A percentile compares a stretch with the other conserved stretches of the same genome.
phyloP scores from a whole-genome alignment of 2,888 invertebrate species.

The Mamestra brassicae region DNA sequence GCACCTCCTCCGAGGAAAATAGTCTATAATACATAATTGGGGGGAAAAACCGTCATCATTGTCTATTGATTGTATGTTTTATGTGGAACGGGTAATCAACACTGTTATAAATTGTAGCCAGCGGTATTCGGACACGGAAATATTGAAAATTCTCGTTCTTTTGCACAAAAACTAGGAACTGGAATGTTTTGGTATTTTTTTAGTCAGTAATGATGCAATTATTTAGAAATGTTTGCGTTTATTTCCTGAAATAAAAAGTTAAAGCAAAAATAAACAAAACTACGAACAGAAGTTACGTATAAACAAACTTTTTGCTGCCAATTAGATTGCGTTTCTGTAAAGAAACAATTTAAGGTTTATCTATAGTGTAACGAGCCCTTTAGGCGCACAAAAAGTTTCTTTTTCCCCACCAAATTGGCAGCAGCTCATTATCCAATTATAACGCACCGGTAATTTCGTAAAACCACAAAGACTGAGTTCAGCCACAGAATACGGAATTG shows the following conservation, averaged over 20 bases:
- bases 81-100: slow-evolving; percentile 29
- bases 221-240: slow-evolving; percentile 15
- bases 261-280: background rate
- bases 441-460: slow-evolving; percentile 35
- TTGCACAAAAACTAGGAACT: slow-evolving; percentile 13
- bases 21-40: slow-evolving; percentile 30
- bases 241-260: background rate
- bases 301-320: slow-evolving; percentile 10
- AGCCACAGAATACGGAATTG: background rate
- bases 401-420: slow-evolving; percentile 41
- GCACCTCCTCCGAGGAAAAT: slow-evolving; percentile 57
- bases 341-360: background rate
- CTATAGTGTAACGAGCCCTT: slow-evolving; percentile 30
- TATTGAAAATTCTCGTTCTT: slow-evolving; percentile 12
- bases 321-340: slow-evolving; percentile 26
- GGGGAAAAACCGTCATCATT: slow-evolving; percentile 26
- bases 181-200: slow-evolving; percentile 21
- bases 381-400: slow-evolving; percentile 19
- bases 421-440: slow-evolving; percentile 57
- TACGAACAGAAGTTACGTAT: slow-evolving; percentile 5
- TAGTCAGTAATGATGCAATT: slow-evolving; percentile 36
- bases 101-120: slow-evolving; percentile 14
- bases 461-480: slow-evolving; percentile 57
- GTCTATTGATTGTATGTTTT: slow-evolving; percentile 25
- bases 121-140: slow-evolving; percentile 18